Evolutionary conservation across 2,888 invertebrate genomes (phyloP).

Genomic region (Horisme vitalbata): DNA sequence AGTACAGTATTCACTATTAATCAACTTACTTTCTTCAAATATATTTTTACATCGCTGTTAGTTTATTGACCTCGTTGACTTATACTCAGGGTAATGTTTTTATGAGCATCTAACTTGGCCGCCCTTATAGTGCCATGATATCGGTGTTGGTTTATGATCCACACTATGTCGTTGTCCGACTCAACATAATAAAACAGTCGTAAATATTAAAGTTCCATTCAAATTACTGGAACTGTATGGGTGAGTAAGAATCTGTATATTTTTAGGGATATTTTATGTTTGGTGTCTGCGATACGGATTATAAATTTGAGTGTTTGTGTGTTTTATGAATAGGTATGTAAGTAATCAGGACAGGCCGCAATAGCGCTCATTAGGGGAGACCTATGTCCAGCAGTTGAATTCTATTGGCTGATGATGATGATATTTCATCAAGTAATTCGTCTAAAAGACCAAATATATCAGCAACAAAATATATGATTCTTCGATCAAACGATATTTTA

Average conservation of each 20-base stretch:
- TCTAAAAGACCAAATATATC: too few species aligned
- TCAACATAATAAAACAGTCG: slow-evolving; percentile 53
- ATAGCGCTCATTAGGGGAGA: too few species aligned
- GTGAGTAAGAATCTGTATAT: slow-evolving; percentile 6
- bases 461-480: too few species aligned
- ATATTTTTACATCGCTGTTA: slow-evolving; percentile 18
- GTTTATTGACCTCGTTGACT: slow-evolving; percentile 35
- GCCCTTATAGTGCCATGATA: slow-evolving; percentile 36
- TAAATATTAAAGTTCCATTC: slow-evolving; percentile 57
- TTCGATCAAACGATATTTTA: too few species aligned
- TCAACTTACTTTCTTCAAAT: not conserved
- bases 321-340: too few species aligned
- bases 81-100: slow-evolving; percentile 33
- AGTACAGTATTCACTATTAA: slow-evolving; percentile 2
- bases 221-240: slow-evolving; percentile 32
- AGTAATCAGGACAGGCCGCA: too few species aligned
- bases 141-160: slow-evolving; percentile 46
- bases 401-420: too few species aligned
- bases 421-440: too few species aligned
- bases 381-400: too few species aligned
- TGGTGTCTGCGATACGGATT: too few species aligned
- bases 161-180: slow-evolving; percentile 41
- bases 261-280: not conserved
- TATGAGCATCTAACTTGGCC: slow-evolving; percentile 40
- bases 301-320: too few species aligned